Conservation (phyloP, 2,888 invertebrate genomes). For the Lottia gigantea region DNA sequence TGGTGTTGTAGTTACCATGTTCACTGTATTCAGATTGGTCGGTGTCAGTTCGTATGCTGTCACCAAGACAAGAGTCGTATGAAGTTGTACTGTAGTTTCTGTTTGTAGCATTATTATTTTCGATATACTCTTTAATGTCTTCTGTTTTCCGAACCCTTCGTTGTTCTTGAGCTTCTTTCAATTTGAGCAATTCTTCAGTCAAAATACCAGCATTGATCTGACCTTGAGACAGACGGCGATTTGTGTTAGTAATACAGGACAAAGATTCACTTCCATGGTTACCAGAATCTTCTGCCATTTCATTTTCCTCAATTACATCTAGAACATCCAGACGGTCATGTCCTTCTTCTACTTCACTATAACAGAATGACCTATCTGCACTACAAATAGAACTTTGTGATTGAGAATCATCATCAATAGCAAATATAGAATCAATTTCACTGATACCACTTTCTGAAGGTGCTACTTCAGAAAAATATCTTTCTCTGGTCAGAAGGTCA, state of each 20-base stretch:
- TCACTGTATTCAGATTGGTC: not conserved
- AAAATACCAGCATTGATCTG: not conserved
- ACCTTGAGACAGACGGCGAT: not conserved
- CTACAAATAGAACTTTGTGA: not conserved
- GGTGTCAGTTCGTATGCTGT: not conserved
- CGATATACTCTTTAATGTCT: not conserved
- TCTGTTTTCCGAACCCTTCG: not conserved
- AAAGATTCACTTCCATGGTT: not conserved
- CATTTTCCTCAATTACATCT: not conserved
- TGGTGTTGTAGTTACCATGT: not conserved
- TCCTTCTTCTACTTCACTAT: not conserved
- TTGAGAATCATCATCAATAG: not conserved
- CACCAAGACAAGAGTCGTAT: not conserved
- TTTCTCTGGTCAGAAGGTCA: not conserved
- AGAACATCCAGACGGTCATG: not conserved
- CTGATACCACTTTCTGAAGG: not conserved
- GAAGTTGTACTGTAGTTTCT: not conserved
- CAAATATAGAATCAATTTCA: constrained; percentile 1
- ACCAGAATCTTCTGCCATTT: not conserved
- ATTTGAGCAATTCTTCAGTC: not conserved
- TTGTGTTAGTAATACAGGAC: not conserved
- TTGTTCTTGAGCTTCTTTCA: not conserved
- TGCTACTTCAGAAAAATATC: not conserved
- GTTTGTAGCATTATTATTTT: not conserved
- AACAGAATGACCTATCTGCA: not conserved